phyloP scores from a whole-genome alignment of 2,888 invertebrate genomes.

The Leucozona laternaria region DNA sequence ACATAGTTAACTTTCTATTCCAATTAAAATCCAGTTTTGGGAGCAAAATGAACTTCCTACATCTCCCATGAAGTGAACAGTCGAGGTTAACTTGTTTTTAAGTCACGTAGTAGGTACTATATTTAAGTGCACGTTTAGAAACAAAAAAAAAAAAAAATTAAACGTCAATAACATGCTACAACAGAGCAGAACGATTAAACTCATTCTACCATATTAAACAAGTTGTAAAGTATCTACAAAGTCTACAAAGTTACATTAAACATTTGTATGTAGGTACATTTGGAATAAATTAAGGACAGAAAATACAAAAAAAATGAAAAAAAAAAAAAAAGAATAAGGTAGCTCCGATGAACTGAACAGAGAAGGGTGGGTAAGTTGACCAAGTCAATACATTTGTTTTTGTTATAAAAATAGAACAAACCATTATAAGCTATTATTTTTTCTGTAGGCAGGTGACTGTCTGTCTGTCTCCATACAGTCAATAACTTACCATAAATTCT shows the following conservation, averaged over 20 bases:
- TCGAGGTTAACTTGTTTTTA: constrained; percentile 32
- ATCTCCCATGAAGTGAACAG: constrained; percentile 3
- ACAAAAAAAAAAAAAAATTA: not conserved
- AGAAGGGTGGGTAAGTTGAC: constrained; percentile 21
- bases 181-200: constrained; percentile 19
- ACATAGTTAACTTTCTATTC: constrained; percentile 50
- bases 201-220: constrained; percentile 22
- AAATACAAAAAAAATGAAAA: constrained; percentile 8
- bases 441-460: constrained; percentile 51
- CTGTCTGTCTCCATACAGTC: constrained; percentile 41
- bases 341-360: constrained; percentile 13
- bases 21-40: constrained; percentile 62
- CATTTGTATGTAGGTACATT: constrained; percentile 9
- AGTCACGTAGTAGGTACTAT: constrained; percentile 17
- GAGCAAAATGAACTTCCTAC: constrained; percentile 19
- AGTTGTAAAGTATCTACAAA: constrained; percentile 11
- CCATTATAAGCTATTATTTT: constrained; percentile 11
- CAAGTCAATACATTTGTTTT: constrained; percentile 12
- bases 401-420: constrained; percentile 36
- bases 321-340: constrained; percentile 13
- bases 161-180: constrained; percentile 40
- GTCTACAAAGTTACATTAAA: constrained; percentile 11
- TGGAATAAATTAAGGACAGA: constrained; percentile 56
- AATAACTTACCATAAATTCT: constrained; percentile 84
- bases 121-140: constrained; percentile 31